phyloP scores from a whole-genome alignment of 2,113 vertebrate species.

The Casuarius casuarius region DNA sequence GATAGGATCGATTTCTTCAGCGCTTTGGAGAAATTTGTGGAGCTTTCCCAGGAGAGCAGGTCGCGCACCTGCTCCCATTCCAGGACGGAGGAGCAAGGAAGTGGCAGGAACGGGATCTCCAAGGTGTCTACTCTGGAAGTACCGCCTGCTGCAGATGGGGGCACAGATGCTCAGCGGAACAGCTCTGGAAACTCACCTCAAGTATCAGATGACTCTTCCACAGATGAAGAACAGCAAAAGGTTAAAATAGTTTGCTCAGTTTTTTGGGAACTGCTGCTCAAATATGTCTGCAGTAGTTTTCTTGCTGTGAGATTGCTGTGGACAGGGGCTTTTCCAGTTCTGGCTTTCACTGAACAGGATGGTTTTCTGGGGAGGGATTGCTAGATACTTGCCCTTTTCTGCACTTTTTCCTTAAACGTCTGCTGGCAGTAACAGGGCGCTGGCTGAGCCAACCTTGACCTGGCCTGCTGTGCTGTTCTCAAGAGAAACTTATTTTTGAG shows the following conservation, averaged over 20 bases:
- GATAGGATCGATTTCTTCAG: conserved; percentile 96
- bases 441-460: not conserved
- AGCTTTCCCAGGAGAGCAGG: conserved; percentile 87
- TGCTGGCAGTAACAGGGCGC: not conserved
- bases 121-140: conserved; percentile 67
- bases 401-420: not conserved
- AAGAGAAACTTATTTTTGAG: not conserved
- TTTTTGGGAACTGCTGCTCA: not conserved
- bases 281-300: not conserved
- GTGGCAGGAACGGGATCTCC: conserved; percentile 69
- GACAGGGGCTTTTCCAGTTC: not conserved
- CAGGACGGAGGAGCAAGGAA: conserved; percentile 76
- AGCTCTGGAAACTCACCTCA: conserved; percentile 72
- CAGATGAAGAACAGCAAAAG: conserved; percentile 81
- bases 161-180: conserved; percentile 56
- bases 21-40: conserved; percentile 92
- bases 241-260: conserved; percentile 40
- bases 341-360: not conserved
- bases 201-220: conserved; percentile 78
- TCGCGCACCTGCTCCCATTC: conserved; percentile 75
- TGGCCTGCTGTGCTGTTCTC: conserved; percentile 33
- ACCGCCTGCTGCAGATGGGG: conserved; percentile 38
- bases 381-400: not conserved
- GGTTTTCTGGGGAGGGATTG: not conserved
- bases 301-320: not conserved